Base-by-base conservation (phyloP, 2,113 vertebrate genomes). In the Ochotona princeps region DNA sequence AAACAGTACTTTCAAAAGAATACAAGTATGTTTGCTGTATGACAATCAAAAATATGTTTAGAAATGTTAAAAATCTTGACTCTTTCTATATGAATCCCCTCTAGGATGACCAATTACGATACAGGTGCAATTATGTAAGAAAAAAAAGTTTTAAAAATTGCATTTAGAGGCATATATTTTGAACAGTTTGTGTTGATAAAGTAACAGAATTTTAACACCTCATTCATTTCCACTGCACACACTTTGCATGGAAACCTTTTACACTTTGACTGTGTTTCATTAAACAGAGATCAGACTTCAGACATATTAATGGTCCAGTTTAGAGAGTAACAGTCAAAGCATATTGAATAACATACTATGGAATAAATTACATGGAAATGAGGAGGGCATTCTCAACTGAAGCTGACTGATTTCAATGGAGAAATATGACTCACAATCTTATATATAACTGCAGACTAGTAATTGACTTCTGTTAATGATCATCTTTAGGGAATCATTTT, bases 391-490 rank as follows among this genome's bases (percentile, higher is more conserved):
- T 75, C 15, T 83, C 26, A 94, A 49, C 32, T 65, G 79, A 83
- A 92, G 87, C 20, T 67, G 32, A 35, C 17, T 74, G 57, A 85
- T 35, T 84, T 26, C 70, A 44, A 18, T 69, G 69, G 0, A 93
- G 76, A 92, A 88, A 85, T 44, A 76, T 10, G 30, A 79, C 51
- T 38, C 32, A 82, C 49, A 81, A 74, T 66, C 28, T 47, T 83
- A 80, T 21, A 63, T 67, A 65, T 10, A 88, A 73, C 32, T 94
- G 90, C 85, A 80, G 38, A 49, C 47, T 90, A 57, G 83, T 21
- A 21, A 74, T 32, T 90, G 79, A 82, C 78, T 74, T 91, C 51
- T 83, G 70, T 70, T 94, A 93, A 72, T 90, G 66, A 88, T 89
- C 96, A 44, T 57, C 47, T 30, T 90, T 76, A 69, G 26, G 65